Evolutionary conservation across 2,888 invertebrate genomes (phyloP).

Genomic region (Papilio gigon): DNA sequence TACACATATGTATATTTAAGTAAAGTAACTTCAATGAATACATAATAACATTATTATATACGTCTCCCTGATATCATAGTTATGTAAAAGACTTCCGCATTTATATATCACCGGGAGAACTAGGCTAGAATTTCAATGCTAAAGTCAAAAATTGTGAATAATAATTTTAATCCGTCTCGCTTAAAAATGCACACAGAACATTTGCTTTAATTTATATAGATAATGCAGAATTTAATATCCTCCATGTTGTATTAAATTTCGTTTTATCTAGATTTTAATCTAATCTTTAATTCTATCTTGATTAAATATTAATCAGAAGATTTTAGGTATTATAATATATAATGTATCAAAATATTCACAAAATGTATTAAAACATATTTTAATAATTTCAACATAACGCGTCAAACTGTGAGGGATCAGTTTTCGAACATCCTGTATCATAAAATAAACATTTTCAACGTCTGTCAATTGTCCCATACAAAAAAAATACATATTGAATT

Average conservation of each 20-base stretch:
- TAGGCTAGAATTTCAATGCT: too few species aligned
- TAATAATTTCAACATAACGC: not conserved
- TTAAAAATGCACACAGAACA: not conserved
- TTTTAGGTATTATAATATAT: slow-evolving; percentile 6
- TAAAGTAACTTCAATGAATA: not conserved
- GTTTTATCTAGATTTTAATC: not conserved
- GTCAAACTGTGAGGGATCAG: not conserved
- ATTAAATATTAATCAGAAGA: not conserved
- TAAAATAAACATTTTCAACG: not conserved
- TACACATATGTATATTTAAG: slow-evolving; percentile 45
- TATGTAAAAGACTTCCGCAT: too few species aligned
- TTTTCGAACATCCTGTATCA: not conserved
- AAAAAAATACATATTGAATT: too few species aligned
- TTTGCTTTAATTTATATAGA: not conserved
- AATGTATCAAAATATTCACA: not conserved
- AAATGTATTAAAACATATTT: not conserved
- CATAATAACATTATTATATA: too few species aligned
- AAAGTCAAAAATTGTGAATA: too few species aligned
- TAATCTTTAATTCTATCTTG: slow-evolving; percentile 5
- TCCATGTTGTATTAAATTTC: slow-evolving; percentile 1
- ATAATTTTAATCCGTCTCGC: too few species aligned
- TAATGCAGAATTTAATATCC: not conserved
- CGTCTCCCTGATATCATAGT: too few species aligned
- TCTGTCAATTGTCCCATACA: too few species aligned
- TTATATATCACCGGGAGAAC: too few species aligned